Base-by-base conservation (phyloP, 2,113 vertebrate species). In the Bos indicus region DNA sequence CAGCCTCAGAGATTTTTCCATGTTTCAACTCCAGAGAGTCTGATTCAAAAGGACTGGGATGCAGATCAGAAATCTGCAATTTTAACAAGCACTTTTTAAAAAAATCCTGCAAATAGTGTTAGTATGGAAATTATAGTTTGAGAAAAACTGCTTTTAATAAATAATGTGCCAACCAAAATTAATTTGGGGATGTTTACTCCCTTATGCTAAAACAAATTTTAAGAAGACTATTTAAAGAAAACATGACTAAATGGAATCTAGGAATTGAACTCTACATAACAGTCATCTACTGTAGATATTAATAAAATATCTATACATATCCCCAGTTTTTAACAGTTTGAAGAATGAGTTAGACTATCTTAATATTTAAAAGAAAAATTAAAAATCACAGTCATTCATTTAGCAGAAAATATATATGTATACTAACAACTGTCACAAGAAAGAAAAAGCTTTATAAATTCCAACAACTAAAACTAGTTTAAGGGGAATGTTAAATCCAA, bases 1-100 rank as follows among this genome's bases (percentile, higher is more conserved):
- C 95, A 98, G 96, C 92, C 88, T 96, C 95, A 85, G 92, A 96
- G 90, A 74, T 48, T 57, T 96, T 95, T 97, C 90, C 87, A 54
- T 94, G 90, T 97, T 92, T 46, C 90, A 96, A 94, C 92, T 97
- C 87, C 90, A 96, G 93, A 71, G 60, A 95, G 52, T 86, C 84
- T 95, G 88, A 96, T 81, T 97, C 96, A 93, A 87, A 91, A 88
- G n/a, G 81, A 83, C 88, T 94, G 80, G 78, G 25, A 89, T n/a
- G n/a, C 57, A n/a, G 62, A 88, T 92, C 88, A 96, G 95, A 96
- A 96, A 96, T 74, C 88, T 88, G 84, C 80, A 90, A 59, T 88
- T 91, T 96, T 96, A 97, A 97, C 88, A 91, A 95, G 84, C 13
- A 21, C 25, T 93, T 90, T 48, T 1, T 0, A 5, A n/a, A 21